Evolutionary conservation across 1,140 invertebrate species (phyloP).

Genomic region (Ephestia elutella): DNA sequence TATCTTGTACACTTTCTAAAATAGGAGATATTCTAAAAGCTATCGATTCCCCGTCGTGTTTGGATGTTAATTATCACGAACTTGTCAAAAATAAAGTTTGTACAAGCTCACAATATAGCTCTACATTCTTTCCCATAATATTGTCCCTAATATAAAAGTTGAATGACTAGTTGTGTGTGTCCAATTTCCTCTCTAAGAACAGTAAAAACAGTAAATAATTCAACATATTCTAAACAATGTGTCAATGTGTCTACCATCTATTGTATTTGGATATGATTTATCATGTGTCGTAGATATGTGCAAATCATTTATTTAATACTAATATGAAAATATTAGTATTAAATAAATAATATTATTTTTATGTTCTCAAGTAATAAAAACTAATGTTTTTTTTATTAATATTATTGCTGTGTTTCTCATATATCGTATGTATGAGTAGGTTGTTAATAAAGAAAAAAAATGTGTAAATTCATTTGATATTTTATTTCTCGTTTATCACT

Average conservation of each 20-base stretch:
- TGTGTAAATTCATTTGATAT: slow-evolving; percentile 36
- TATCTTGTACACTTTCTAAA: neutral
- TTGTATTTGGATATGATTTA: slow-evolving; percentile 3
- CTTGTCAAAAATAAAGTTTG: neutral
- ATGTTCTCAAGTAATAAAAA: neutral
- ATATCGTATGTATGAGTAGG: neutral
- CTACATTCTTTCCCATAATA: slow-evolving; percentile 1
- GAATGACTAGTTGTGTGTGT: slow-evolving; percentile 3
- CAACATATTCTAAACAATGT: slow-evolving; percentile 2
- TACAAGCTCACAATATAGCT: neutral
- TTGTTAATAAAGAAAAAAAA: slow-evolving; percentile 26
- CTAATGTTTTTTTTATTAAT: neutral
- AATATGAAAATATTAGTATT: neutral
- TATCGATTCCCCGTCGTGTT: neutral
- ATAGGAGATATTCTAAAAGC: neutral
- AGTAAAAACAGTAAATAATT: no score
- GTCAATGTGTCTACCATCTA: neutral
- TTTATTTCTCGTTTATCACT: slow-evolving; percentile 66
- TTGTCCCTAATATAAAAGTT: neutral
- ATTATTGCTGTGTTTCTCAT: neutral
- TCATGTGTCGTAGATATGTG: neutral
- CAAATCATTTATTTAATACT: neutral
- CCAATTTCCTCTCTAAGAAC: neutral
- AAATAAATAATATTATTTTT: no score
- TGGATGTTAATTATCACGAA: neutral